Evolutionary conservation across 2,113 vertebrate species (phyloP).

Genomic region (Pandion haliaetus): DNA sequence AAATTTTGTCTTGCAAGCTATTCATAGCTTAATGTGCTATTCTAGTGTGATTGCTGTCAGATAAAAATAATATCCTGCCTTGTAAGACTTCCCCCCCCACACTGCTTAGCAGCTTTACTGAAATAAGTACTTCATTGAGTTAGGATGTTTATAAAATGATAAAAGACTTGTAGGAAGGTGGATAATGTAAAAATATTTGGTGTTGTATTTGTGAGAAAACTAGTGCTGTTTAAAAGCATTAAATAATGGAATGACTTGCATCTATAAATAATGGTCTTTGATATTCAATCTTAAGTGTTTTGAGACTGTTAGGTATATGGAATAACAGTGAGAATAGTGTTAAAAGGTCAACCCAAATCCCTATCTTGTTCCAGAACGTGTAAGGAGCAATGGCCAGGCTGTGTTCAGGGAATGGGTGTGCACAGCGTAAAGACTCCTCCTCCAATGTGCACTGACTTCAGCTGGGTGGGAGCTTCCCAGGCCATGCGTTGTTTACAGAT

Average conservation of each 20-base stretch:
- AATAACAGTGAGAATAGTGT: neutral
- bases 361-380: neutral
- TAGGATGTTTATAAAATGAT: neutral
- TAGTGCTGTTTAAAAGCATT: neutral
- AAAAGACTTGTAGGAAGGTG: neutral
- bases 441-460: neutral
- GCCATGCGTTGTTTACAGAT: accelerated
- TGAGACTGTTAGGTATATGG: neutral
- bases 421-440: neutral
- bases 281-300: neutral
- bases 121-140: neutral
- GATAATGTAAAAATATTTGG: neutral
- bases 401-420: accelerated
- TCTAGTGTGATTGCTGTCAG: neutral
- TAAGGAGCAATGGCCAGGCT: neutral
- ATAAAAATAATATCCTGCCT: neutral
- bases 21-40: neutral
- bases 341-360: neutral
- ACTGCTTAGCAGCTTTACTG: neutral
- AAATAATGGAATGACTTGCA: neutral
- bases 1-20: neutral
- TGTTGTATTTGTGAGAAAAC: neutral
- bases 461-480: neutral
- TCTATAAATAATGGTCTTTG: neutral
- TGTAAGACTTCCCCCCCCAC: neutral